phyloP scores from a whole-genome alignment of 1,140 invertebrate genomes.

The Phocides pigmalion region DNA sequence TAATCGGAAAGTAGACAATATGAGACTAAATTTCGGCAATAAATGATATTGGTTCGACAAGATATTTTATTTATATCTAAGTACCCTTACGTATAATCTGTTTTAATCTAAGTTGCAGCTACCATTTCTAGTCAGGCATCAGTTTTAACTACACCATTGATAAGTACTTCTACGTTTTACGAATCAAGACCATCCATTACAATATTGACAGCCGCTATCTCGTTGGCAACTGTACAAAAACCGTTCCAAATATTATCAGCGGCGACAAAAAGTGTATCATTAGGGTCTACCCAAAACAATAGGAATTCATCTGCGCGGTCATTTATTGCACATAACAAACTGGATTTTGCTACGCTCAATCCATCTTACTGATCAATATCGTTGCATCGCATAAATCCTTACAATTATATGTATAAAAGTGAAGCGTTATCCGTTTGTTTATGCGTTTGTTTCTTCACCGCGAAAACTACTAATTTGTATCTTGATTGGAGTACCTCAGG shows the following conservation, averaged over 20 bases:
- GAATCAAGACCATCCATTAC: constrained; percentile 19
- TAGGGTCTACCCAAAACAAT: constrained; percentile 18
- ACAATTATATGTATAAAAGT: too few species aligned
- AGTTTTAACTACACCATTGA: background rate
- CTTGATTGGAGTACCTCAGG: too few species aligned
- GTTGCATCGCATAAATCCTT: constrained; percentile 26
- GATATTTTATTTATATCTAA: too few species aligned
- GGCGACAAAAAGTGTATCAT: constrained; percentile 10
- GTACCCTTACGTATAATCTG: too few species aligned
- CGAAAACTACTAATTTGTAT: too few species aligned
- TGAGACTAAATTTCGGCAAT: too few species aligned
- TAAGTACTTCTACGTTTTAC: background rate
- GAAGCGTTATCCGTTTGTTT: too few species aligned
- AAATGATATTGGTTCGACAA: too few species aligned
- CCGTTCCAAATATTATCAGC: constrained; percentile 13
- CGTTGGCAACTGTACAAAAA: constrained; percentile 7
- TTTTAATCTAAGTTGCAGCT: background rate
- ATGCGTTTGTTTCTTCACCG: too few species aligned
- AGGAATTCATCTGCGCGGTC: constrained; percentile 14
- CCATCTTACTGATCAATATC: constrained; percentile 33
- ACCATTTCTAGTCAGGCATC: background rate
- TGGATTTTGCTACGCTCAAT: constrained; percentile 18
- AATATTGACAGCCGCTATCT: constrained; percentile 14
- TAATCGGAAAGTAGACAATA: too few species aligned
- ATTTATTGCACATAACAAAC: constrained; percentile 34